phyloP scores from a whole-genome alignment of 2,797 vertebrate species.

The Spea hammondii region DNA sequence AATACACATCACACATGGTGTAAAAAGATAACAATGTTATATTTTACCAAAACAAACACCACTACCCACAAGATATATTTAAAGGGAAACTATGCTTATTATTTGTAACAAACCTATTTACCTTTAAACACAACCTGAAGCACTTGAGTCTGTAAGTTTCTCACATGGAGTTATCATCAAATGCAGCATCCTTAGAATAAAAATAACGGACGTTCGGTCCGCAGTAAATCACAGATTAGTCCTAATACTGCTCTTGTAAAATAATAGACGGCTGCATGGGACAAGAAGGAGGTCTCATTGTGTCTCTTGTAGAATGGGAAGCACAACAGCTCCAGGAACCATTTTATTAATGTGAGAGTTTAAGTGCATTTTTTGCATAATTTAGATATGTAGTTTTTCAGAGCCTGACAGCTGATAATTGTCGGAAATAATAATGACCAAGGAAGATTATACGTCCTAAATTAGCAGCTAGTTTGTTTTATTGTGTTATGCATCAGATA shows the following conservation, averaged over 20 bases:
- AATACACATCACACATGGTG: neutral
- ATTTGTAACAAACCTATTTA: neutral
- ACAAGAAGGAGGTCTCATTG: neutral
- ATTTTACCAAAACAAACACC: slow-evolving; percentile 17
- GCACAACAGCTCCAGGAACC: neutral
- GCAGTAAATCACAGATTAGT: neutral
- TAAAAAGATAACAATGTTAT: slow-evolving; percentile 12
- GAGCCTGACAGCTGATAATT: neutral
- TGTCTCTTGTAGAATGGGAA: neutral
- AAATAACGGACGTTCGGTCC: too few relatives aligned
- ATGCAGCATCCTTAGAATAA: too few relatives aligned
- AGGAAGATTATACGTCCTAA: too few relatives aligned
- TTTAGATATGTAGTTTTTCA: neutral
- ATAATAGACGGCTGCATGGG: neutral
- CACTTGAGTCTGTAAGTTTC: too few relatives aligned
- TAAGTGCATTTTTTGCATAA: neutral
- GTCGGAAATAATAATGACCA: too few relatives aligned
- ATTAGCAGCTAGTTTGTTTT: too few relatives aligned
- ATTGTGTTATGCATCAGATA: too few relatives aligned
- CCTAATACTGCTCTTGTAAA: neutral
- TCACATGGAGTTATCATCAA: neutral
- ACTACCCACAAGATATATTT: neutral
- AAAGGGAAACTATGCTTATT: neutral
- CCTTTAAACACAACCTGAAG: neutral
- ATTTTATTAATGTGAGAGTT: neutral